phyloP scores from a whole-genome alignment of 2,888 invertebrate genomes.

The Gisinianus flammeolus region DNA sequence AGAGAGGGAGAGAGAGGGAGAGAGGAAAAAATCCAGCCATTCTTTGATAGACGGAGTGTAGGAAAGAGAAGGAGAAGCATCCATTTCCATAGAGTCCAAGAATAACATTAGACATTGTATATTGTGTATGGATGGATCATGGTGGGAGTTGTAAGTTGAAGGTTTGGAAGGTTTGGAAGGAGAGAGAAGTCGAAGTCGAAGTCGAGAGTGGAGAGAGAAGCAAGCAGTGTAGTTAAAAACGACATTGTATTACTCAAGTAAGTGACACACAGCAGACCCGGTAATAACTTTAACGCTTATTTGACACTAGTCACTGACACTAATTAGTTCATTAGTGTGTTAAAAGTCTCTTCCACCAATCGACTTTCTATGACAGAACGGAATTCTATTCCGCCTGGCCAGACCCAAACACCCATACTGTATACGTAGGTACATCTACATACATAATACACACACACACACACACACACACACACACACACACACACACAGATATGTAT shows the following conservation, averaged over 20 bases:
- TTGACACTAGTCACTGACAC: slow-evolving; percentile 59
- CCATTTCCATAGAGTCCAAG: too few species aligned
- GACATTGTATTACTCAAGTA: slow-evolving; percentile 36
- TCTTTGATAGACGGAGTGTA: too few species aligned
- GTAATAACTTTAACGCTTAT: slow-evolving; percentile 59
- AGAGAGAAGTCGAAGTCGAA: not conserved
- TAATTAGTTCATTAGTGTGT: slow-evolving; percentile 58
- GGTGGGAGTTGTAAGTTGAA: too few species aligned
- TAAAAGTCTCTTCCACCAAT: not conserved
- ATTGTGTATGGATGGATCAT: too few species aligned
- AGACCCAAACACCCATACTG: not conserved
- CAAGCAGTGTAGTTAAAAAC: not conserved
- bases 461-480: too few species aligned
- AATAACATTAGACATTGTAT: too few species aligned
- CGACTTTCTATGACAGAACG: not conserved
- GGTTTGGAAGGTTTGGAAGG: not conserved
- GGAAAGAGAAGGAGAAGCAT: too few species aligned
- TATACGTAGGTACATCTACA: not conserved
- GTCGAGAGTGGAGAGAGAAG: not conserved
- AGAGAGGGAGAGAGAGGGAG: too few species aligned
- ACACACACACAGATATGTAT: too few species aligned
- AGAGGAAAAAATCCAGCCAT: too few species aligned
- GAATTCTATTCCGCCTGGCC: not conserved
- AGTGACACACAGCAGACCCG: slow-evolving; percentile 59
- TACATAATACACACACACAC: not conserved